Percentiles rank a stretch among this genome's conserved stretches.
phyloP scores from a whole-genome alignment of 2,888 invertebrate species.

The Tricholauxania praeusta region DNA sequence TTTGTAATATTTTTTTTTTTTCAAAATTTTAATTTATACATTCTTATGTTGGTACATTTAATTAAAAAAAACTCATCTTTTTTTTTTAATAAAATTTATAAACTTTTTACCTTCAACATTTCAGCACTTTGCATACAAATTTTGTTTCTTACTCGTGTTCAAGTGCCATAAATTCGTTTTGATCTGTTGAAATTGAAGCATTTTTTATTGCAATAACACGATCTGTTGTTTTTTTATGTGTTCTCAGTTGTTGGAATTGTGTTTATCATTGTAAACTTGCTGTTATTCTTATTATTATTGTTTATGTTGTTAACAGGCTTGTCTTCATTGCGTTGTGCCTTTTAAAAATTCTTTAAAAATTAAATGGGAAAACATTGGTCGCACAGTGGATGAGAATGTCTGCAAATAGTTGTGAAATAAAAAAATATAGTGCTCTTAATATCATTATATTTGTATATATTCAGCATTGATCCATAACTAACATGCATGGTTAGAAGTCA shows the following conservation, averaged over 20 bases:
- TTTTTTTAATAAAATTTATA: not conserved
- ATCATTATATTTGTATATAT: too few species aligned
- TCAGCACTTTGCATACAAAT: not conserved
- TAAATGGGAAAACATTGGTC: not conserved
- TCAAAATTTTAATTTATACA: too few species aligned
- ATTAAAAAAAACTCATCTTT: not conserved
- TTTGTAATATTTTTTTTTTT: too few species aligned
- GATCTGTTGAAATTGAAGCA: conserved; percentile 15
- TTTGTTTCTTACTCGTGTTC: conserved; percentile 2
- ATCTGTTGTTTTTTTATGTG: not conserved
- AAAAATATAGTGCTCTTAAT: not conserved
- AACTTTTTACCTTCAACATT: not conserved
- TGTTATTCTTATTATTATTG: not conserved
- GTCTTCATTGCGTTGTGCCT: conserved; percentile 2
- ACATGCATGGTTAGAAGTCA: too few species aligned
- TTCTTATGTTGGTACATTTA: too few species aligned
- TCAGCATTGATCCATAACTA: too few species aligned
- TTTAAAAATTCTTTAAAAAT: not conserved
- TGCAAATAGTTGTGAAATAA: not conserved
- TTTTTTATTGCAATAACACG: conserved; percentile 19
- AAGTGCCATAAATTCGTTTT: not conserved
- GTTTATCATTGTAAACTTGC: not conserved
- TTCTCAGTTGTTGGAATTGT: not conserved
- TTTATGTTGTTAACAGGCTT: not conserved
- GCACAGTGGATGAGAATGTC: not conserved